Percentiles rank a stretch among this genome's conserved stretches.
Conservation (phyloP, 1,140 invertebrate species). For the Fopius arisanus region DNA sequence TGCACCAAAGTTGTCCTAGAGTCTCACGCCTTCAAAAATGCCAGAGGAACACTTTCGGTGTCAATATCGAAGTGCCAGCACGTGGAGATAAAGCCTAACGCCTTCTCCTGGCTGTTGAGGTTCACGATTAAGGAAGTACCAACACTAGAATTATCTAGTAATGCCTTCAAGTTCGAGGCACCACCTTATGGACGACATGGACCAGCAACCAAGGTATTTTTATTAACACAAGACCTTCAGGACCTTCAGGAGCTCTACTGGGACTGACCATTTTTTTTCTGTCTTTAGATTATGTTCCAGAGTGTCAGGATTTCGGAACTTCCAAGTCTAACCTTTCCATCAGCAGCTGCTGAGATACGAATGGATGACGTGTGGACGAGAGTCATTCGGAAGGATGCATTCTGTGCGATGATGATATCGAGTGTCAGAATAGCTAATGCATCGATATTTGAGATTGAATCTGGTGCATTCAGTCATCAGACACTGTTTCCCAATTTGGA, state of each 20-base stretch:
- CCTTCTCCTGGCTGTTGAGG: slow-evolving; percentile 72
- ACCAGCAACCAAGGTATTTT: slow-evolving; percentile 66
- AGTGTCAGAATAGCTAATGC: slow-evolving; percentile 71
- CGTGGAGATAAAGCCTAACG: slow-evolving; percentile 68
- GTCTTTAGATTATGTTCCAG: slow-evolving; percentile 72
- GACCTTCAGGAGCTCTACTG: background rate
- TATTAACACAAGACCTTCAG: background rate
- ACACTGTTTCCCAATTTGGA: slow-evolving; percentile 71
- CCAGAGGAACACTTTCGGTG: slow-evolving; percentile 68
- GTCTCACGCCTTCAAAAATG: slow-evolving; percentile 66
- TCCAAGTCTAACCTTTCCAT: slow-evolving; percentile 70
- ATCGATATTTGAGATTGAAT: slow-evolving; percentile 68
- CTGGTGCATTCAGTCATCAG: slow-evolving; percentile 71
- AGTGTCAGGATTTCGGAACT: slow-evolving; percentile 69
- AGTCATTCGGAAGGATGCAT: slow-evolving; percentile 69
- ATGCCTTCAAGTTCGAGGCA: slow-evolving; percentile 71
- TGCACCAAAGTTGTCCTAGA: slow-evolving; percentile 66
- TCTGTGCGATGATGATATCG: slow-evolving; percentile 71
- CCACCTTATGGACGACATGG: slow-evolving; percentile 65
- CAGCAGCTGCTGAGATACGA: slow-evolving; percentile 69
- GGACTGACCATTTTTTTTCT: slow-evolving; percentile 27
- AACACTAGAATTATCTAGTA: slow-evolving; percentile 65
- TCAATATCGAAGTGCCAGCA: slow-evolving; percentile 66
- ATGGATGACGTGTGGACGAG: slow-evolving; percentile 68
- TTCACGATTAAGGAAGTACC: slow-evolving; percentile 68